Percentiles rank a stretch among this genome's conserved stretches.
These are phyloP conservation scores for Carposina sasakii DNA, from an alignment of 1,140 invertebrate species.

Conservation along the genomic window DNA sequence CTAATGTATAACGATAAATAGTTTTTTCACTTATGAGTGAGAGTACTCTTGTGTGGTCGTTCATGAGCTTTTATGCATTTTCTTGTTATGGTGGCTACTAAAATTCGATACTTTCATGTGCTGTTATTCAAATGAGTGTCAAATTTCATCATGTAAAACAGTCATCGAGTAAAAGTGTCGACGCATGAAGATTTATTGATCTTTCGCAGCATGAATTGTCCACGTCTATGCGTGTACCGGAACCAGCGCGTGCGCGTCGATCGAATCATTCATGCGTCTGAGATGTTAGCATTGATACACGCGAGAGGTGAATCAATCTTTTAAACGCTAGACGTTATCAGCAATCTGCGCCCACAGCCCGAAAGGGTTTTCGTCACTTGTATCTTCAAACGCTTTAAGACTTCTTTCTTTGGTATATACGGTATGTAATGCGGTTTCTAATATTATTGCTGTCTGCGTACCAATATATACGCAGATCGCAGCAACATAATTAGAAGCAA, in stretches of 20 bases:
- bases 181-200: constrained; percentile 54
- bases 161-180: constrained; percentile 31
- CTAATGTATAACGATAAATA: too few relatives aligned
- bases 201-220: constrained; percentile 34
- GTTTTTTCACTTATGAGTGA: too few relatives aligned
- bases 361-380: constrained; percentile 34
- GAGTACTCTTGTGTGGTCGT: constrained; percentile 48
- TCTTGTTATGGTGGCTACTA: constrained; percentile 26
- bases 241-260: constrained; percentile 40
- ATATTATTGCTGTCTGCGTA: too few relatives aligned
- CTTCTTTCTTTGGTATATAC: too few relatives aligned
- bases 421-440: too few relatives aligned
- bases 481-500: too few relatives aligned
- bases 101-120: constrained; percentile 35
- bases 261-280: constrained; percentile 42
- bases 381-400: constrained; percentile 20
- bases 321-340: constrained; percentile 45
- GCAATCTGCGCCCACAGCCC: constrained; percentile 37
- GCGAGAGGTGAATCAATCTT: constrained; percentile 57
- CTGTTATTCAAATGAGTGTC: constrained; percentile 48
- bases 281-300: constrained; percentile 45
- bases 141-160: constrained; percentile 46
- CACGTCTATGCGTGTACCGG: constrained; percentile 19
- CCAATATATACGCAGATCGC: too few relatives aligned
- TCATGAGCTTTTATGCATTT: constrained; percentile 19